A percentile compares a stretch with the other conserved stretches of the same genome.
Evolutionary conservation across 2,113 vertebrate genomes (phyloP).

Genomic region (Capreolus pygargus): DNA sequence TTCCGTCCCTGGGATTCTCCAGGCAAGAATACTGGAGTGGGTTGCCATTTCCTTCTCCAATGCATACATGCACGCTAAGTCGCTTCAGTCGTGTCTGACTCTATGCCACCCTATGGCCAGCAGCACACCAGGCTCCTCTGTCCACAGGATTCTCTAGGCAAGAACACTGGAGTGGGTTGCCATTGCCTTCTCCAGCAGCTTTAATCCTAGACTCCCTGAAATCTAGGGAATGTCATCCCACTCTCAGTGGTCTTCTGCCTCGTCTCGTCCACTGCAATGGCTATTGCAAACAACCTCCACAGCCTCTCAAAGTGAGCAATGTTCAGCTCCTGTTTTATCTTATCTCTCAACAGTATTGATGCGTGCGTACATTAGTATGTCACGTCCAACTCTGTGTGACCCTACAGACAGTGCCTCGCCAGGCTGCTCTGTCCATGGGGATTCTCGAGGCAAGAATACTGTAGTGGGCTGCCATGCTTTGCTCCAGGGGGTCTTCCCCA

Average conservation of each 20-base stretch:
- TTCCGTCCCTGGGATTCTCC: not conserved
- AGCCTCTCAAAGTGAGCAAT: not conserved
- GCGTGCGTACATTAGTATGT: not conserved
- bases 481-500: not conserved
- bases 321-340: not conserved
- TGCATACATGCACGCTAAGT: not conserved
- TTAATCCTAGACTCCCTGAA: not conserved
- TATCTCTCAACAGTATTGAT: not conserved
- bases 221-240: not conserved
- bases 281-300: not conserved
- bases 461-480: not conserved
- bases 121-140: not conserved
- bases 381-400: fast-evolving
- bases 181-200: not conserved
- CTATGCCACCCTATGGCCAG: not conserved
- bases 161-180: not conserved
- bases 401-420: not conserved
- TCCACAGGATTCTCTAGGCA: not conserved
- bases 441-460: not conserved
- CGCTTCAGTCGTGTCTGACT: not conserved
- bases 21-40: not conserved
- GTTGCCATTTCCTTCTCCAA: not conserved
- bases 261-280: not conserved
- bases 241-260: not conserved
- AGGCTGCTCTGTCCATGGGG: not conserved